Conservation (phyloP, 1,140 invertebrate species). For the Penaeus indicus region DNA sequence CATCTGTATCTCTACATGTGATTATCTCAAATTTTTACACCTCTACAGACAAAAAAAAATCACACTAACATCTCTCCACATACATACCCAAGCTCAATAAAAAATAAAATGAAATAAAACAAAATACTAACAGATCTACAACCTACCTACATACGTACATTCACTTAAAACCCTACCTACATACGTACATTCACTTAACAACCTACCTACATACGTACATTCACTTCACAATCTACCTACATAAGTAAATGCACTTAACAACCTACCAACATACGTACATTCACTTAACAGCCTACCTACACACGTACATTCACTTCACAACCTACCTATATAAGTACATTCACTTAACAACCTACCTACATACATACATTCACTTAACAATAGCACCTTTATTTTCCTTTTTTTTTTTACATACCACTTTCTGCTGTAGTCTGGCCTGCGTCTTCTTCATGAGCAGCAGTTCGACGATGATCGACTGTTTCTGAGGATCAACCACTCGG, state of each 20-base stretch:
- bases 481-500: slow-evolving; percentile 70
- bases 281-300: slow-evolving; percentile 19
- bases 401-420: slow-evolving; percentile 68
- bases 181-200: not conserved
- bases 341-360: slow-evolving; percentile 16
- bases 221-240: not conserved
- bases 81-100: not conserved
- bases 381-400: not conserved
- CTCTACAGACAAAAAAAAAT: not conserved
- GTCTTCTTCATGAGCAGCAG: slow-evolving; percentile 72
- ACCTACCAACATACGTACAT: slow-evolving; percentile 6
- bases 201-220: slow-evolving; percentile 12
- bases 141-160: slow-evolving; percentile 16
- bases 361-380: not conserved
- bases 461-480: slow-evolving; percentile 71
- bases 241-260: slow-evolving; percentile 20
- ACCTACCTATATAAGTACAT: slow-evolving; percentile 3
- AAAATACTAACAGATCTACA: not conserved
- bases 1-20: not conserved
- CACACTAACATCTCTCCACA: not conserved
- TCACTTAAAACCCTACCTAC: not conserved
- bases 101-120: too few species aligned
- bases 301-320: not conserved
- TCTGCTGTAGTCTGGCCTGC: slow-evolving; percentile 70
- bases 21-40: too few species aligned